Conservation (phyloP, 2,888 invertebrate genomes). For the Epinotia bilunana region DNA sequence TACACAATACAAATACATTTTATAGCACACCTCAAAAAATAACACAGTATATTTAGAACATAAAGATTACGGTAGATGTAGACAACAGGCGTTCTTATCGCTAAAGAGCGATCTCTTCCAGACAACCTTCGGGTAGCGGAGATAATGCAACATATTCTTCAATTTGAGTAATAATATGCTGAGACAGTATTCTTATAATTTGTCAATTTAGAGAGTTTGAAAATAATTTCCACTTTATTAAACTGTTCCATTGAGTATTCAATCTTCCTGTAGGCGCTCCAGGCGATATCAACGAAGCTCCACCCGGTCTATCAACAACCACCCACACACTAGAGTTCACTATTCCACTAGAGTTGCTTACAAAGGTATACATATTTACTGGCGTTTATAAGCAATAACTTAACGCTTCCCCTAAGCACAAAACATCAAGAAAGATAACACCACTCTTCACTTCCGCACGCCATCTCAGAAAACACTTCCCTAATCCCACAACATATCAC, state of each 20-base stretch:
- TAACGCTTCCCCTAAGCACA: slow-evolving; percentile 26
- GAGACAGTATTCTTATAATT: no score
- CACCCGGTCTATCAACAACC: not conserved
- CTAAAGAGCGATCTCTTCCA: no score
- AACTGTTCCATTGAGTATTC: not conserved
- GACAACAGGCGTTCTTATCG: no score
- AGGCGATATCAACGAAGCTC: not conserved
- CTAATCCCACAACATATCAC: slow-evolving; percentile 66
- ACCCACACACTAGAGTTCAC: not conserved
- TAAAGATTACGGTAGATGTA: no score
- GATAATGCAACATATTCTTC: no score
- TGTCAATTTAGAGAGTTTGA: no score
- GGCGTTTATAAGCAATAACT: slow-evolving; percentile 33
- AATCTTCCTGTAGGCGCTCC: not conserved
- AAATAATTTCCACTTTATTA: not conserved
- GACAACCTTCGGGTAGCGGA: no score
- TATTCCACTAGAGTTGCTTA: slow-evolving; percentile 12
- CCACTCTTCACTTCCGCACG: slow-evolving; percentile 37
- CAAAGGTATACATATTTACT: not conserved
- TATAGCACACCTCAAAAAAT: no score
- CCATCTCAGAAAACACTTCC: slow-evolving; percentile 49
- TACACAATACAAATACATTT: no score
- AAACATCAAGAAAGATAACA: slow-evolving; percentile 40
- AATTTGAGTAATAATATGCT: no score
- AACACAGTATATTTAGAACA: no score